Percentiles rank a stretch among this genome's conserved stretches.
phyloP scores from a whole-genome alignment of 2,888 invertebrate genomes.

The Drosophila tanythrix region DNA sequence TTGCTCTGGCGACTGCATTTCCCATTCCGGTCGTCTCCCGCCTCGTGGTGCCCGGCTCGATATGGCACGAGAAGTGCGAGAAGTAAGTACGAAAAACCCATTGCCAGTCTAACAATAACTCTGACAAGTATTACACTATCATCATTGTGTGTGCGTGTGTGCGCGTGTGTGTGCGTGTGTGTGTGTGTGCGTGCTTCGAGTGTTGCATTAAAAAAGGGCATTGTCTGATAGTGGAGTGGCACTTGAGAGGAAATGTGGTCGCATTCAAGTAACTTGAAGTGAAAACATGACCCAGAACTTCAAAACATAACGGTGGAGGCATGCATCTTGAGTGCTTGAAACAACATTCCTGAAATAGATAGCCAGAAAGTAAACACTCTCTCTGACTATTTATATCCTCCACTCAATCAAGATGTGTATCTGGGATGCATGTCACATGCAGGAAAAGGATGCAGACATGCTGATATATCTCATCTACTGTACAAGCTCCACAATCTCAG shows the following conservation, averaged over 20 bases:
- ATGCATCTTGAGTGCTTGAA: slow-evolving; percentile 1
- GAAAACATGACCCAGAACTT: slow-evolving; percentile 2
- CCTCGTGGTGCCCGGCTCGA: slow-evolving; percentile 87
- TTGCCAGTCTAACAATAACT: slow-evolving; percentile 8
- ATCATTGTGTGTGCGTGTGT: background rate
- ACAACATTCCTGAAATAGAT: slow-evolving; percentile 36
- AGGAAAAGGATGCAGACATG: background rate
- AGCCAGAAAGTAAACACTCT: slow-evolving; percentile 7
- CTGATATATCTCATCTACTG: background rate
- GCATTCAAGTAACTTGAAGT: slow-evolving; percentile 35
- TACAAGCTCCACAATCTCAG: background rate
- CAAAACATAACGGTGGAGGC: slow-evolving; percentile 1
- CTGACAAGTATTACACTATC: background rate
- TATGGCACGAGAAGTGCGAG: slow-evolving; percentile 88
- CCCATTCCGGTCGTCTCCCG: slow-evolving; percentile 92
- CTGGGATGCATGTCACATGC: background rate
- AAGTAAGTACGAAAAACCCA: slow-evolving; percentile 86
- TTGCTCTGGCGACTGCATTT: slow-evolving; percentile 91
- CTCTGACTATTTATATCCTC: background rate
- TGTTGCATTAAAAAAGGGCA: slow-evolving; percentile 40
- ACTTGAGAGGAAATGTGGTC: slow-evolving; percentile 39
- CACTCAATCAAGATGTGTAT: background rate
- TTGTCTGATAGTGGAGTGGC: slow-evolving; percentile 39
- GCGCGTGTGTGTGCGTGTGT: background rate
- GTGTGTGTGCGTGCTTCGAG: slow-evolving; percentile 21